Percentiles rank a stretch among this genome's conserved stretches.
These are phyloP conservation scores for Pholis gunnellus DNA, from an alignment of 2,113 vertebrate genomes.

Conservation along the genomic window DNA sequence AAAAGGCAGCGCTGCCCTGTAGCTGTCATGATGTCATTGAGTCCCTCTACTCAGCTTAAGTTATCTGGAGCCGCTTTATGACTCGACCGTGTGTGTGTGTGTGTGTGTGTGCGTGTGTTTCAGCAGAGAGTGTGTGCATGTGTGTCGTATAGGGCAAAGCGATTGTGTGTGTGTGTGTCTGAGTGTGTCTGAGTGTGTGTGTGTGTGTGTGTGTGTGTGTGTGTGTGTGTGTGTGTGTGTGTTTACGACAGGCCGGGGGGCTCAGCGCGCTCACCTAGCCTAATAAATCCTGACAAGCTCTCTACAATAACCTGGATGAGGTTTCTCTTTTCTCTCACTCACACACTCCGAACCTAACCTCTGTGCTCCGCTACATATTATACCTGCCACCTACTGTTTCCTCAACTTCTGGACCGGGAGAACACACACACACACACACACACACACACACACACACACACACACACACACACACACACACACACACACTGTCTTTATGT, in stretches of 20 bases:
- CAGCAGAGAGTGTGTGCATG: constrained; percentile 17
- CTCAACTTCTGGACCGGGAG: constrained; percentile 35
- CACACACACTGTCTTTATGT: background rate
- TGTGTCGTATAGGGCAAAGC: constrained; percentile 21
- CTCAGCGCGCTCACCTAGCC: constrained; percentile 49
- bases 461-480: constrained; percentile 7
- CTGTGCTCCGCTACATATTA: constrained; percentile 55
- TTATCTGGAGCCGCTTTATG: constrained; percentile 73
- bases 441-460: constrained; percentile 18
- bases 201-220: constrained; percentile 26
- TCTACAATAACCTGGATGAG: constrained; percentile 70
- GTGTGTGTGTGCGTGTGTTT: constrained; percentile 14
- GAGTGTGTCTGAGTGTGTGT: constrained; percentile 25
- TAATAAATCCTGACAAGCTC: constrained; percentile 76
- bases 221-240: constrained; percentile 54
- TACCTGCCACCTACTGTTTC: constrained; percentile 73
- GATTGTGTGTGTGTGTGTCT: constrained; percentile 31
- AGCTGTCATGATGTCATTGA: constrained; percentile 77
- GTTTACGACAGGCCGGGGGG: constrained; percentile 56
- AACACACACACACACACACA: constrained; percentile 47
- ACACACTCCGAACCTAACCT: constrained; percentile 54
- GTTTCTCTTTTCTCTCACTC: constrained; percentile 69
- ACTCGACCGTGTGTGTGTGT: constrained; percentile 38
- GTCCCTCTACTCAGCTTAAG: constrained; percentile 63
- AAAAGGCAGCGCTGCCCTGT: constrained; percentile 58